A percentile compares a stretch with the other conserved stretches of the same genome.
Evolutionary conservation across 2,113 vertebrate genomes (phyloP).

Genomic region (Scomber scombrus): DNA sequence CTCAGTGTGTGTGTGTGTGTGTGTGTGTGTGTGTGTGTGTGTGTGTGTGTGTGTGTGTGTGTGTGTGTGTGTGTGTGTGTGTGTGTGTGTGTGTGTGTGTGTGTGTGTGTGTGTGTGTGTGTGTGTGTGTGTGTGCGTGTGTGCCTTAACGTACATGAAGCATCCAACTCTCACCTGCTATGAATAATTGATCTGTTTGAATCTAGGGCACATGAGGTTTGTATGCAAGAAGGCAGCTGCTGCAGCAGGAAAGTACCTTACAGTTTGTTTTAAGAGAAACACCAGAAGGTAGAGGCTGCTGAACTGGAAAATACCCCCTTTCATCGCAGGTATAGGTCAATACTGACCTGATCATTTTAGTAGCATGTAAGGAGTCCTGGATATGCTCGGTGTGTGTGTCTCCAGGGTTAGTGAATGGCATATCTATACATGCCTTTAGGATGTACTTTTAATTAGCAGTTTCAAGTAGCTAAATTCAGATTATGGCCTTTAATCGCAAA

Average conservation of each 20-base stretch:
- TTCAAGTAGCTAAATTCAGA: constrained; percentile 7
- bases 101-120: constrained; percentile 21
- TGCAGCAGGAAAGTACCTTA: constrained; percentile 26
- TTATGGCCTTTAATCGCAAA: background rate
- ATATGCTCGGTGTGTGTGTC: background rate
- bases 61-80: constrained; percentile 21
- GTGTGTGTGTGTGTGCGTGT: constrained; percentile 23
- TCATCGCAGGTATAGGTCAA: constrained; percentile 32
- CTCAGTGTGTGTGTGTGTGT: constrained; percentile 17
- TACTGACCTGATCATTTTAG: constrained; percentile 65
- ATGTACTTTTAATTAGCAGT: constrained; percentile 47
- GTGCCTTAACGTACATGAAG: constrained; percentile 50
- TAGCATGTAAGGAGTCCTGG: constrained; percentile 9
- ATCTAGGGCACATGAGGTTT: constrained; percentile 79
- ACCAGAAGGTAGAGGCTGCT: constrained; percentile 17
- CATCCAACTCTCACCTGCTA: constrained; percentile 78
- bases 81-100: constrained; percentile 21
- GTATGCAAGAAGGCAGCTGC: constrained; percentile 75
- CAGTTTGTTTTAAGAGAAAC: constrained; percentile 30
- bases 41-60: constrained; percentile 14
- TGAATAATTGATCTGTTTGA: constrained; percentile 84
- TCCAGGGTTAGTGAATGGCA: constrained; percentile 32
- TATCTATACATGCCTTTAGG: constrained; percentile 34
- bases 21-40: constrained; percentile 11
- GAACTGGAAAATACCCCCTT: constrained; percentile 51